These are phyloP conservation scores for Nezara viridula DNA, from an alignment of 2,888 invertebrate species.

Conservation along the genomic window DNA sequence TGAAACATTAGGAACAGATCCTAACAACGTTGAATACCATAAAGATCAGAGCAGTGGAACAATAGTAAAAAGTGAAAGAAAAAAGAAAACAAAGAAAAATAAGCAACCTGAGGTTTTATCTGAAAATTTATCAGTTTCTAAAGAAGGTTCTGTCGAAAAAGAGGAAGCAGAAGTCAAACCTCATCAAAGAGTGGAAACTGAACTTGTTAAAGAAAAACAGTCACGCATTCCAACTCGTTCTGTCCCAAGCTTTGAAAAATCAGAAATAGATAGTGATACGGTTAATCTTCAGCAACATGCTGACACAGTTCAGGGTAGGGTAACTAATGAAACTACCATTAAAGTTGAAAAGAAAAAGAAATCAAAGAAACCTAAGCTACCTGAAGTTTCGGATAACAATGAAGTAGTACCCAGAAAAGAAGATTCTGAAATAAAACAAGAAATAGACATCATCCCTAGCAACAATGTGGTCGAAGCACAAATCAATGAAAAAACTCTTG, in stretches of 20 bases:
- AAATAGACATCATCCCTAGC: not conserved
- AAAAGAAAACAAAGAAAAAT: conserved; percentile 20
- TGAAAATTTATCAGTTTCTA: not conserved
- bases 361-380: conserved; percentile 3
- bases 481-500: not conserved
- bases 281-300: not conserved
- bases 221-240: not conserved
- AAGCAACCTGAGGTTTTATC: not conserved
- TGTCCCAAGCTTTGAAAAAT: not conserved
- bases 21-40: not conserved
- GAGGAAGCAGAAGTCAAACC: not conserved
- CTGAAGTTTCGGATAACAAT: not conserved
- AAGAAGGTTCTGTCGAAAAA: not conserved
- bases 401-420: not conserved
- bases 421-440: not conserved
- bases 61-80: not conserved
- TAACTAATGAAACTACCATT: not conserved
- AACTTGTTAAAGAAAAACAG: not conserved
- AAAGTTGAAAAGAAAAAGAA: conserved; percentile 16
- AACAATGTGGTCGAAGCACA: not conserved
- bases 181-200: not conserved
- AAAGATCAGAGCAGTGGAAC: not conserved
- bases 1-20: not conserved
- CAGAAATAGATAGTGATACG: not conserved
- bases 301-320: not conserved